Percentiles rank a stretch among this genome's conserved stretches.
Conservation (phyloP, 2,888 invertebrate species). For the Clanis bilineata region DNA sequence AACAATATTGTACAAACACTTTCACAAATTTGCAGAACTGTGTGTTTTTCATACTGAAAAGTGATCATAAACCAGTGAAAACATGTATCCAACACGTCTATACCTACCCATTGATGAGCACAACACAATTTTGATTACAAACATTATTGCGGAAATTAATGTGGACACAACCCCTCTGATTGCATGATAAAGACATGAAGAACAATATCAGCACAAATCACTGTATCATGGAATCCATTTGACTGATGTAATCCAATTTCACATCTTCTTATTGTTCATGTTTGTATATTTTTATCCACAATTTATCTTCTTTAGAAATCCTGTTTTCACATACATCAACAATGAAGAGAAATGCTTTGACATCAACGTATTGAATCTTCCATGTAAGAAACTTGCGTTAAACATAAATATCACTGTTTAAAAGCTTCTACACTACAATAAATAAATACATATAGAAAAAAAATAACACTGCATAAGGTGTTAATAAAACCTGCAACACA, state of each 20-base stretch:
- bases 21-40: constrained; percentile 56
- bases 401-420: constrained; percentile 16
- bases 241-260: not conserved
- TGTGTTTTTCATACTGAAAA: constrained; percentile 74
- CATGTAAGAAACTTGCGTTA: constrained; percentile 15
- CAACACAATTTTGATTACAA: constrained; percentile 28
- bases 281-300: not conserved
- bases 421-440: constrained; percentile 49
- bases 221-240: not conserved
- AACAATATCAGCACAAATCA: not conserved
- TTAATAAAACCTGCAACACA: constrained; percentile 55
- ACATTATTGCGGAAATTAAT: constrained; percentile 28
- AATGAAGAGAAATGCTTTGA: not conserved
- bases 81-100: constrained; percentile 52
- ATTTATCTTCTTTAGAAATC: not conserved
- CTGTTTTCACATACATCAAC: constrained; percentile 1
- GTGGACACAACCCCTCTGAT: not conserved
- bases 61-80: constrained; percentile 75
- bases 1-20: constrained; percentile 23
- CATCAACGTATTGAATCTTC: constrained; percentile 3
- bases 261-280: not conserved
- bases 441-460: constrained; percentile 60
- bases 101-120: constrained; percentile 51
- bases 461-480: constrained; percentile 51
- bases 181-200: not conserved